Conservation (phyloP, 2,888 invertebrate genomes). For the Spilarctia lutea region DNA sequence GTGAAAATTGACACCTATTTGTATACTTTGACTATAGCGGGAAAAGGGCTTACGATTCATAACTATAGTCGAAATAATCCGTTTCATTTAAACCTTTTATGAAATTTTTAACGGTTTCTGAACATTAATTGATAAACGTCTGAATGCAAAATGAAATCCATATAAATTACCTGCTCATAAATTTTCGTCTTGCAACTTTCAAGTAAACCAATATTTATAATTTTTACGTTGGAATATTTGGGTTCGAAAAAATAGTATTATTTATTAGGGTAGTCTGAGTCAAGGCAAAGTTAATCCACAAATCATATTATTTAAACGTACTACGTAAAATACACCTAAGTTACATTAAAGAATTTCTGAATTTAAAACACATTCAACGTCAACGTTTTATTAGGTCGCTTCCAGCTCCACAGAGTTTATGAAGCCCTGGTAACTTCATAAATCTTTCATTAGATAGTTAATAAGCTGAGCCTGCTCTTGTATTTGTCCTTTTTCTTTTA, state of each 20-base stretch:
- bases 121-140: no score
- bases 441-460: slow-evolving; percentile 72
- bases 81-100: no score
- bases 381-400: slow-evolving; percentile 19
- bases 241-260: no score
- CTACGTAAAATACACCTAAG: neutral
- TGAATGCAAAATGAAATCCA: no score
- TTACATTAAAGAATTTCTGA: neutral
- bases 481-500: slow-evolving; percentile 45
- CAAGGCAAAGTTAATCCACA: neutral
- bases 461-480: slow-evolving; percentile 56
- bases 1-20: neutral
- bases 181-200: no score
- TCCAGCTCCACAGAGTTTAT: slow-evolving; percentile 29
- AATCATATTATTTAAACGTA: neutral
- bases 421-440: slow-evolving; percentile 60
- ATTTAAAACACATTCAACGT: neutral
- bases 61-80: no score
- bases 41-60: no score
- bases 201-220: no score
- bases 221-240: no score
- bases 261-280: no score
- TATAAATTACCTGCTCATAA: no score
- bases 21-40: neutral
- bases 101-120: no score